Evolutionary conservation across 2,113 vertebrate species (phyloP).

Genomic region (Todiramphus saurophagus): DNA sequence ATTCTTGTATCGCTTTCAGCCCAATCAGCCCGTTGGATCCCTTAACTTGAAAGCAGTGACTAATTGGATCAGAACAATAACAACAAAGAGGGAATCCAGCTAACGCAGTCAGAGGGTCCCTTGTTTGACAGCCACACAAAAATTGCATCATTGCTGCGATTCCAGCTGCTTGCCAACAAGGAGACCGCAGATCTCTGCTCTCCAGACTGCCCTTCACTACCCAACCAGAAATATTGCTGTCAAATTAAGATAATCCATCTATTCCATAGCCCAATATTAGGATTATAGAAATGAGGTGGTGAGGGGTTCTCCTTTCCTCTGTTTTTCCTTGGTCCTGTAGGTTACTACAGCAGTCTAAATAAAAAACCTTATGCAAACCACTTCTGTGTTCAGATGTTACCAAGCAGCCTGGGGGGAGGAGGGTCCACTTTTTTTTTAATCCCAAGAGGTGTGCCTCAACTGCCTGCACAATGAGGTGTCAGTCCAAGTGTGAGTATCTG

Average conservation of each 20-base stretch:
- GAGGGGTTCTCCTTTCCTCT: background rate
- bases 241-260: background rate
- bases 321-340: background rate
- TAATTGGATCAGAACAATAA: conserved; percentile 52
- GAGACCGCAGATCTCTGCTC: background rate
- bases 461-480: background rate
- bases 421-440: background rate
- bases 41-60: conserved; percentile 23
- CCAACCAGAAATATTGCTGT: background rate
- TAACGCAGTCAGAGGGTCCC: conserved; percentile 23
- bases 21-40: background rate
- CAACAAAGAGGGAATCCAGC: conserved; percentile 26
- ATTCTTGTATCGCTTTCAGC: background rate
- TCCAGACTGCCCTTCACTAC: background rate
- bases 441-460: background rate
- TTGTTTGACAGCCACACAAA: conserved; percentile 54
- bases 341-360: background rate
- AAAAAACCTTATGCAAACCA: background rate
- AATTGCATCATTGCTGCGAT: conserved; percentile 39
- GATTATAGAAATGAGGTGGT: background rate
- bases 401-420: background rate
- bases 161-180: conserved; percentile 34
- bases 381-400: no score
- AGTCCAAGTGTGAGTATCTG: background rate
- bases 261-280: background rate